phyloP scores from a whole-genome alignment of 2,797 vertebrate species.

The Artibeus lituratus region DNA sequence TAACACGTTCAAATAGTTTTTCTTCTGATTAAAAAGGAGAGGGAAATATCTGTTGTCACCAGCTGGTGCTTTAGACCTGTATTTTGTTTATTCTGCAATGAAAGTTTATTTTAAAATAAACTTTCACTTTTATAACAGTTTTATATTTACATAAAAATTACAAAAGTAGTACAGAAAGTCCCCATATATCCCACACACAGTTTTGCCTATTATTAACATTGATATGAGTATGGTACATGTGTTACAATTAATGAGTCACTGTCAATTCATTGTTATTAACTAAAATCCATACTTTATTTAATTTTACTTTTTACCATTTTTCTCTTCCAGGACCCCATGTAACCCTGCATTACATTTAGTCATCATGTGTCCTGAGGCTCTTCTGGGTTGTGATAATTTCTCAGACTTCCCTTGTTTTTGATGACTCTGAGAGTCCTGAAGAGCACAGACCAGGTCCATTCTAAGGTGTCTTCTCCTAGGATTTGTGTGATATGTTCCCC shows the following conservation, averaged over 20 bases:
- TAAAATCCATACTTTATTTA: neutral
- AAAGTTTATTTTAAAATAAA: neutral
- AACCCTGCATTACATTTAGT: neutral
- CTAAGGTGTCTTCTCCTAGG: neutral
- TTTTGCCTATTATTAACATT: neutral
- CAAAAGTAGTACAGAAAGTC: neutral
- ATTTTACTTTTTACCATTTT: neutral
- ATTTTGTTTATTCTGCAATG: neutral
- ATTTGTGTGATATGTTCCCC: neutral
- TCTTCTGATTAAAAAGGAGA: neutral
- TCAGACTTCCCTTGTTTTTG: neutral
- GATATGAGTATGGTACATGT: neutral
- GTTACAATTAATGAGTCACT: neutral
- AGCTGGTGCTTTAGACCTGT: neutral
- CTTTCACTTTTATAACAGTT: neutral
- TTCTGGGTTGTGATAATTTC: neutral
- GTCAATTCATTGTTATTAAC: neutral
- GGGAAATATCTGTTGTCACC: neutral
- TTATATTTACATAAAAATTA: neutral
- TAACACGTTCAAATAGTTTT: neutral
- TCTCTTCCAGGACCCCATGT: neutral
- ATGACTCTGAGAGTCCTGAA: neutral
- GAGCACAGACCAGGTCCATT: neutral
- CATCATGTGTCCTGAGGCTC: neutral
- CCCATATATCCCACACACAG: neutral